These are phyloP conservation scores for Paelopatides confundens DNA, from an alignment of 53 echinoderm and acorn worm species.

Conservation along the genomic window DNA sequence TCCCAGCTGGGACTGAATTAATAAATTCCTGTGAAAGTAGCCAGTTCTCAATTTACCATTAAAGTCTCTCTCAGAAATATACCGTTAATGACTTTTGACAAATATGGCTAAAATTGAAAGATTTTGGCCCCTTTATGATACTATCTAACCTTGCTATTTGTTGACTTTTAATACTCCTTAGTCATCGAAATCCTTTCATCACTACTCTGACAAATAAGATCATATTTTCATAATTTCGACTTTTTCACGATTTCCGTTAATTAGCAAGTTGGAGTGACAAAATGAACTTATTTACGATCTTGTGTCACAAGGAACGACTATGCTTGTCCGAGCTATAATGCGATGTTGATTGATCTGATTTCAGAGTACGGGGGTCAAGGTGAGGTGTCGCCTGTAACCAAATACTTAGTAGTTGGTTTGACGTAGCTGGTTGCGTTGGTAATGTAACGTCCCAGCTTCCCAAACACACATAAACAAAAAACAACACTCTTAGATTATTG, in stretches of 20 bases:
- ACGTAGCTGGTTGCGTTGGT: too few relatives aligned
- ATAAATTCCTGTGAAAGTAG: background rate
- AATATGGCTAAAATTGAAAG: background rate
- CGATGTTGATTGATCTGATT: background rate
- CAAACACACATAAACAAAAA: too few relatives aligned
- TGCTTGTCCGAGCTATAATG: background rate
- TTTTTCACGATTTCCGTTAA: constrained; percentile 35
- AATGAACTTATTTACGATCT: background rate
- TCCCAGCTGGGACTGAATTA: background rate
- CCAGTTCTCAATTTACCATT: background rate
- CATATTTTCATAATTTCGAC: constrained; percentile 42
- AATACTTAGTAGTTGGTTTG: too few relatives aligned
- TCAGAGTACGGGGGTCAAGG: background rate
- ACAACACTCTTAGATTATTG: too few relatives aligned
- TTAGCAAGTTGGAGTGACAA: constrained; percentile 9
- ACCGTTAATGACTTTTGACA: background rate
- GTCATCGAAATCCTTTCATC: background rate
- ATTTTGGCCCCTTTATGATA: background rate
- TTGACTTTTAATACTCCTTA: background rate
- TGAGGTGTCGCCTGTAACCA: background rate
- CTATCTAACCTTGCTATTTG: background rate
- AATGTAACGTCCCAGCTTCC: too few relatives aligned
- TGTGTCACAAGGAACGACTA: background rate
- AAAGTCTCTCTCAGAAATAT: background rate
- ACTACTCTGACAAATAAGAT: constrained; percentile 28